Conservation (phyloP, 2,888 invertebrate genomes). For the Nowickia ferox region DNA sequence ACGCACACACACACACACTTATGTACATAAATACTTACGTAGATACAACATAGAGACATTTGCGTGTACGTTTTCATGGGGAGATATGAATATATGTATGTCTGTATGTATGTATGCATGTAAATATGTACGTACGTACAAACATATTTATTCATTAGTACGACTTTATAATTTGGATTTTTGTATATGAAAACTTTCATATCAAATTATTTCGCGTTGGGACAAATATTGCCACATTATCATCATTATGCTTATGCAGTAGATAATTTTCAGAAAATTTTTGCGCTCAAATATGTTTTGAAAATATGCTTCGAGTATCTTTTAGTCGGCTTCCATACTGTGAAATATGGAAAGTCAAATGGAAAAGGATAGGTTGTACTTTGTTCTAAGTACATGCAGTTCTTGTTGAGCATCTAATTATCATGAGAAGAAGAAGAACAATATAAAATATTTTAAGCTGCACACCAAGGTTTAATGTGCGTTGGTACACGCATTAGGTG, state of each 20-base stretch:
- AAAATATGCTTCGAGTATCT: no score
- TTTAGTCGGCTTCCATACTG: no score
- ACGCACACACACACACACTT: not conserved
- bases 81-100: constrained; percentile 24
- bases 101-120: constrained; percentile 30
- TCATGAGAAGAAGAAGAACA: no score
- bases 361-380: no score
- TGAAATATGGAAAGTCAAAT: no score
- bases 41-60: constrained; percentile 41
- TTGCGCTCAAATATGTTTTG: not conserved
- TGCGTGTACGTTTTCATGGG: not conserved
- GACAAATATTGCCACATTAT: constrained; percentile 43
- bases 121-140: constrained; percentile 29
- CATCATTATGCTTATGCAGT: not conserved
- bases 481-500: no score
- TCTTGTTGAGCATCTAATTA: no score
- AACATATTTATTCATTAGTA: constrained; percentile 43
- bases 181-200: constrained; percentile 46
- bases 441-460: no score
- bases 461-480: no score
- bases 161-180: constrained; percentile 50
- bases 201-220: constrained; percentile 48
- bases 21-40: constrained; percentile 1
- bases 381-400: no score
- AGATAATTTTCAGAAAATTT: not conserved